Evolutionary conservation across 2,888 invertebrate species (phyloP).

Genomic region (Idaea aversata): DNA sequence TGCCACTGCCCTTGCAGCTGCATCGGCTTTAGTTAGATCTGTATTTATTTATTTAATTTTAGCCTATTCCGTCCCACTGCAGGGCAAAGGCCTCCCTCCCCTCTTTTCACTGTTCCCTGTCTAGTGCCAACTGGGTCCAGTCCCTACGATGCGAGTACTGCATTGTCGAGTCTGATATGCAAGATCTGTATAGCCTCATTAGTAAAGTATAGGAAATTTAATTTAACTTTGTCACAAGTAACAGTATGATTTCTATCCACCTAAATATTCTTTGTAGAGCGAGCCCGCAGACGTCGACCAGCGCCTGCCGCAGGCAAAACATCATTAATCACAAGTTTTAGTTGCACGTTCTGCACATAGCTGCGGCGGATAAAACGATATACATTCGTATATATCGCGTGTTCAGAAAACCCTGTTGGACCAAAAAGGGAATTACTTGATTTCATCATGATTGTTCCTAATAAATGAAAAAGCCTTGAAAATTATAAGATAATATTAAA

Average conservation of each 20-base stretch:
- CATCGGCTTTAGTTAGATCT: too few relatives aligned
- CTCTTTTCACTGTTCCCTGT: too few relatives aligned
- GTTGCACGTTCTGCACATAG: constrained; percentile 65
- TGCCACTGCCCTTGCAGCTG: too few relatives aligned
- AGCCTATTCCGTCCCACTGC: too few relatives aligned
- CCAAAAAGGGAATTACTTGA: not conserved
- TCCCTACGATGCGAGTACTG: too few relatives aligned
- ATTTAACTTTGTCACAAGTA: not conserved
- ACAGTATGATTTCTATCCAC: not conserved
- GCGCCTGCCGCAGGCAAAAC: constrained; percentile 63
- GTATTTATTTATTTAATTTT: too few relatives aligned
- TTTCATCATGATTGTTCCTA: not conserved
- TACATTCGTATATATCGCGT: constrained; percentile 21
- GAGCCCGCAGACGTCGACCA: constrained; percentile 61
- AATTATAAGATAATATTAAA: too few relatives aligned
- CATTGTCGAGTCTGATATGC: too few relatives aligned
- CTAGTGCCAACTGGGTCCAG: too few relatives aligned
- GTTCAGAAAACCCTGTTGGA: not conserved
- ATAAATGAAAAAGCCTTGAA: too few relatives aligned
- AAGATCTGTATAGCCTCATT: too few relatives aligned
- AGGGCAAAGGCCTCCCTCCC: too few relatives aligned
- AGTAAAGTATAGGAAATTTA: not conserved
- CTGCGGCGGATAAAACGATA: constrained; percentile 29
- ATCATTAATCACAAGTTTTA: constrained; percentile 75
- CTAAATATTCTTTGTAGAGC: constrained; percentile 29